Evolutionary conservation across 2,888 invertebrate genomes (phyloP), one percentile per base, ranked within the genome.

Genomic region (Cyrtodaria siliqua): DNA sequence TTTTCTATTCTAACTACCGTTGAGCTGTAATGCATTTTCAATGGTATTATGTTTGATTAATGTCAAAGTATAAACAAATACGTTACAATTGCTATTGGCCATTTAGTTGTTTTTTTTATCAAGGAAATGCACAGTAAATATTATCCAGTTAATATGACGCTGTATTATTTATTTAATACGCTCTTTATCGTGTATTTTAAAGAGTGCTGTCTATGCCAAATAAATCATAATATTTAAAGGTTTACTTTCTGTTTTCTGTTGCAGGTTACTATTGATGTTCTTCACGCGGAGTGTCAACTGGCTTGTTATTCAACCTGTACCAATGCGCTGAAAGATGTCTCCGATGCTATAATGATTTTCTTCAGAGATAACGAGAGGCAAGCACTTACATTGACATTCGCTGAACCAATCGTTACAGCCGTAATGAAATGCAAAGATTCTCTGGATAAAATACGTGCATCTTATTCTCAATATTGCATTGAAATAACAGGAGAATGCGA

Each of bases 311-410:
- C 68, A n/a, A 69, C 61, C n/a, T 50, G 52, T 8, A 42, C 38
- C 2, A 29, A 40, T 2, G 47, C 49, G 6, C 44, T 73, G 3
- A 55, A 56, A 20, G 73, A 78, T 50, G 60, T 63, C 2, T 26
- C 16, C 8, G 72, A 73, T 20, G 38, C 23, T 1, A 47, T 73
- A 24, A 33, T 47, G 2, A 66, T 69, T n/a, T 78, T 73, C 42
- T 63, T 78, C 3, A 50, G 72, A 18, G 78, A 78, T 42, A 72
- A 78, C 42, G 47, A 69, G 14, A 23, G 69, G 29, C 72, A 69
- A 56, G 49, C 42, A 9, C 40, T 73, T 9, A 20, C 4, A 18
- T 18, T 78, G 29, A 52, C 42, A 29, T 78, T 44, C 49, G 27
- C 53, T 4, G 49, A 69, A 33, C 38, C 29, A 8, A 42, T 57